Evolutionary conservation across 2,113 vertebrate genomes (phyloP), one percentile per base, ranked within the genome.

Genomic region (Australoheros scitulus): DNA sequence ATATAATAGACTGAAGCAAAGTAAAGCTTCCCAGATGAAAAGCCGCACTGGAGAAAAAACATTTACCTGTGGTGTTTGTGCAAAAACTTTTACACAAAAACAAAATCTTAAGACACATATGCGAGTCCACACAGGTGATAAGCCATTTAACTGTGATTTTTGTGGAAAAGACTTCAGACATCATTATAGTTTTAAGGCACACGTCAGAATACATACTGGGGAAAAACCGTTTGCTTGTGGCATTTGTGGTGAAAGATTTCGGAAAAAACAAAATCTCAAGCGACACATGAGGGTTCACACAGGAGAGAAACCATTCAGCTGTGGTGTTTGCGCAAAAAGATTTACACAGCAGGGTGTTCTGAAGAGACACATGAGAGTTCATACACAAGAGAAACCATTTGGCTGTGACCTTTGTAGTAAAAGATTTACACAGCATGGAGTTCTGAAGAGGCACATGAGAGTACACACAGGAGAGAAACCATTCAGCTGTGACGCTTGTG

Each of bases 181-280:
- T 70, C 65, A 70, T 17, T 70, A 70, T 50, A 70, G 65, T 70
- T 70, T 70, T 50, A 70, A 50, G 26, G 41, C 43, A 50, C 65
- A 70, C 1, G 29, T 70, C 10, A 70, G 65, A 50, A 70, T 70
- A 9, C 65, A 70, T 70, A 70, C 65, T 6, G 65, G 65, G 24
- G 65, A 70, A 50, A 70, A 70, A 50, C 41, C 65, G 0, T 70
- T 70, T 29, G 15, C 26, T 70, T 70, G 65, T 70, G 65, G 41
- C 24, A 20, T 70, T 20, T 70, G 65, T 70, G 65, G 65, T 70
- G 65, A 70, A 70, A 70, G 2, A 20, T 70, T 70, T 70, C 29
- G 65, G 24, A 70, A 70, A 70, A 70, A 70, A 24, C 65, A 70
- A 70, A 70, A 50, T 70, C 65, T 70, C 41, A 70, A 70, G 50